Evolutionary conservation across 2,113 vertebrate genomes (phyloP).

Genomic region (Cavia aperea): DNA sequence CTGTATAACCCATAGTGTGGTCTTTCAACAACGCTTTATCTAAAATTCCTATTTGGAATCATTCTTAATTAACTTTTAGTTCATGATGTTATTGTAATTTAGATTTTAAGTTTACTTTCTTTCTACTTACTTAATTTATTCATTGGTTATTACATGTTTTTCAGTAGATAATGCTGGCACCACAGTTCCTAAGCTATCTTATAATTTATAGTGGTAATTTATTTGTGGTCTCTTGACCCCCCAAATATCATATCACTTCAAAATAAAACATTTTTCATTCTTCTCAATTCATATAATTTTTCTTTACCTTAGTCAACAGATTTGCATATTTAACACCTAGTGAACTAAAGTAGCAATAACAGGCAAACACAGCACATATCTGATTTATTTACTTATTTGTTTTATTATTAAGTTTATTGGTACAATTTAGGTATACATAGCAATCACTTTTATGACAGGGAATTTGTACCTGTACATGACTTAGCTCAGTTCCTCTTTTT

Average conservation of each 20-base stretch:
- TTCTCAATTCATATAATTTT: background rate
- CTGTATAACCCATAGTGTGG: too few relatives aligned
- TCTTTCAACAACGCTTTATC: background rate
- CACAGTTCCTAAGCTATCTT: background rate
- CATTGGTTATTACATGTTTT: background rate
- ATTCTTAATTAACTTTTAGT: background rate
- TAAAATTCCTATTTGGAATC: background rate
- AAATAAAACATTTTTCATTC: background rate
- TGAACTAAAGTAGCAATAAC: rapidly evolving
- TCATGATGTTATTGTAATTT: background rate
- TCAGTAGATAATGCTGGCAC: background rate
- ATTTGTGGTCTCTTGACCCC: background rate
- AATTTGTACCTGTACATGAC: too few relatives aligned
- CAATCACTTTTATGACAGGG: too few relatives aligned
- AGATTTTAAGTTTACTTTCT: background rate
- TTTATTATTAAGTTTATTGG: too few relatives aligned
- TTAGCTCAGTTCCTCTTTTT: background rate
- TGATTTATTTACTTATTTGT: too few relatives aligned
- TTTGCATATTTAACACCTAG: background rate
- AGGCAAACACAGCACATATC: too few relatives aligned
- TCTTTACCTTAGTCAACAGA: background rate
- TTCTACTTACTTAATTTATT: background rate
- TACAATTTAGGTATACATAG: too few relatives aligned
- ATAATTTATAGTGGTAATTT: background rate
- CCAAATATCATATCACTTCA: background rate